Base-by-base conservation (phyloP, 2,797 vertebrate genomes). In the Tadarida brasiliensis region DNA sequence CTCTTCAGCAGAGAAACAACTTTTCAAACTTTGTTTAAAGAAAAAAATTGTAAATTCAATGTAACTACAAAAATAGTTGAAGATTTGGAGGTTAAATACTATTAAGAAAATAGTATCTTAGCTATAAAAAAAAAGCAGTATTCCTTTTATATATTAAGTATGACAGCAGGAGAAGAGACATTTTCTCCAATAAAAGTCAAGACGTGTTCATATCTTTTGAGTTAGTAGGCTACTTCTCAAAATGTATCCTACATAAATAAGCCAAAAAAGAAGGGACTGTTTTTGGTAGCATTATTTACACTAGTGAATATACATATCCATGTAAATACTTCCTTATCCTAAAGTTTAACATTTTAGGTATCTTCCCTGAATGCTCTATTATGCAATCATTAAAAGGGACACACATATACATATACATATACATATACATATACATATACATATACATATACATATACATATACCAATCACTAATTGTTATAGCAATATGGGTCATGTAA, bases 21-120 rank as follows among this genome's bases (percentile, higher is more conserved):
- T 33, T 73, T 39, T 57, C 44, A 67, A 82, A 44, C 16, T 56
- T 83, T 61, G 44, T 67, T 88, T 87, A 78, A 67, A 57, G 30
- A 93, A 70, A 91, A 86, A 80, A 61, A n/a, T 51, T 87, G 22
- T 68, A 84, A 78, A 84, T 83, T 80, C 26, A 95, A 14, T 63
- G 17, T 76, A 76, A 83, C 85, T 70, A 12, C 15, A 94, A 70
- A 96, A 87, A 49, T 76, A 33, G 39, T 49, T 73, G 24, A 59
- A 80, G 33, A 65, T 92, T 94, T 85, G 11, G 68, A 95, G 83
- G 83, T 81, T 59, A 86, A 91, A 56, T 68, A 28, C 39, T 87
- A 11, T 57, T 82, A 67, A 78, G 57, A 88, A 84, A 85, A 51
- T 7, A 16, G 28, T 68, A 35, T 91, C 26, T 87, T 94, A 90